Evolutionary conservation across 2,113 vertebrate species (phyloP).

Genomic region (Tiliqua scincoides): DNA sequence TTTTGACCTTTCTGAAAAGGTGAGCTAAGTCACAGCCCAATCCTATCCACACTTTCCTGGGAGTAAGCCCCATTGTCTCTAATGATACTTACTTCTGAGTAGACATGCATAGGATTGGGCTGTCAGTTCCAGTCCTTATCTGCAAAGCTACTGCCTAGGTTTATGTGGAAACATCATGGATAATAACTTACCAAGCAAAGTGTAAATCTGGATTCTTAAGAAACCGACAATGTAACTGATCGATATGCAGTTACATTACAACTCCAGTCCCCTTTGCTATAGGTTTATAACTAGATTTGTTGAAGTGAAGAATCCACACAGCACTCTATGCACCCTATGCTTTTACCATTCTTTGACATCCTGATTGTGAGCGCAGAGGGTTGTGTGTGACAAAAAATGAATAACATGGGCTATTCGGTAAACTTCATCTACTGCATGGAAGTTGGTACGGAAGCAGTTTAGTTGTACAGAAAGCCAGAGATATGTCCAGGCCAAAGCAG

Average conservation of each 20-base stretch:
- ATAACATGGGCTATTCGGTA: neutral
- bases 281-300: neutral
- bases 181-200: neutral
- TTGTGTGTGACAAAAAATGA: neutral
- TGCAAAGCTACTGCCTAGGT: neutral
- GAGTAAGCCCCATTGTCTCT: too few relatives aligned
- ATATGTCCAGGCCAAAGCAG: neutral
- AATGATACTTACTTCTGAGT: too few relatives aligned
- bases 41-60: too few relatives aligned
- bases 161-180: neutral
- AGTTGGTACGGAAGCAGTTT: neutral
- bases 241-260: neutral
- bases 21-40: too few relatives aligned
- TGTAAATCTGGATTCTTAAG: neutral
- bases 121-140: neutral
- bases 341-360: neutral
- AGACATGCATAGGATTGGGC: too few relatives aligned
- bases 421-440: neutral
- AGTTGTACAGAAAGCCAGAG: neutral
- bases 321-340: neutral
- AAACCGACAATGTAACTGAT: neutral
- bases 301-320: neutral
- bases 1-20: too few relatives aligned
- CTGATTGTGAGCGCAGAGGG: neutral
- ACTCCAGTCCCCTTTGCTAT: too few relatives aligned